A percentile compares a stretch with the other conserved stretches of the same genome.
phyloP scores from a whole-genome alignment of 2,797 vertebrate genomes.

The Rhynchonycteris naso region DNA sequence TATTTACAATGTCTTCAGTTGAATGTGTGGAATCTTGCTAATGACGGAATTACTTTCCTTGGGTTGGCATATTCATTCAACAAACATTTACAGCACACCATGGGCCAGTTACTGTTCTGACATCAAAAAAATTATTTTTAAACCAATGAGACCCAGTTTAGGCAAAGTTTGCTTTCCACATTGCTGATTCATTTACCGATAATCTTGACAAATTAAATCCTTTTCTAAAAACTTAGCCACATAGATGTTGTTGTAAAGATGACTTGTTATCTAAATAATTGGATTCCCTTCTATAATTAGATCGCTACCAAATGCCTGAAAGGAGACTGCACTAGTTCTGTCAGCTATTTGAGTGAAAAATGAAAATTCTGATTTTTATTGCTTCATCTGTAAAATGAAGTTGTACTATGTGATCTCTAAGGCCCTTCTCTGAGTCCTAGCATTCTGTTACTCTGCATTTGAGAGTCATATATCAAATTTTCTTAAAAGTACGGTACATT shows the following conservation, averaged over 20 bases:
- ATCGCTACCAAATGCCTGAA: not conserved
- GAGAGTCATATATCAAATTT: not conserved
- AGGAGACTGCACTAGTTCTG: not conserved
- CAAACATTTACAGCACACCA: not conserved
- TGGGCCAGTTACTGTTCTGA: not conserved
- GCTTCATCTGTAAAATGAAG: not conserved
- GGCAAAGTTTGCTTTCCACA: not conserved
- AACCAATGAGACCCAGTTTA: not conserved
- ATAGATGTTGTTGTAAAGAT: not conserved
- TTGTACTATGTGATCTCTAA: not conserved
- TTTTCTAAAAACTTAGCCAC: not conserved
- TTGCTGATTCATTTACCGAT: not conserved
- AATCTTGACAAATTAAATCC: not conserved
- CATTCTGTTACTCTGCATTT: not conserved
- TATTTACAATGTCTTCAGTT: not conserved
- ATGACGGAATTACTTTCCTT: not conserved
- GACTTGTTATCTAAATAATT: not conserved
- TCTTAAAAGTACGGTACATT: not conserved
- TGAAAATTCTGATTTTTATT: constrained; percentile 4
- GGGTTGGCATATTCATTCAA: not conserved
- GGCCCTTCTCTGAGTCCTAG: not conserved
- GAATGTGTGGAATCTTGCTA: not conserved
- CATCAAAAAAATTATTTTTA: not conserved
- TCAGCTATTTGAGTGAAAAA: not conserved
- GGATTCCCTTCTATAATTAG: not conserved